Evolutionary conservation across 2,113 vertebrate species (phyloP).

Genomic region (Cricetomys ansorgei): DNA sequence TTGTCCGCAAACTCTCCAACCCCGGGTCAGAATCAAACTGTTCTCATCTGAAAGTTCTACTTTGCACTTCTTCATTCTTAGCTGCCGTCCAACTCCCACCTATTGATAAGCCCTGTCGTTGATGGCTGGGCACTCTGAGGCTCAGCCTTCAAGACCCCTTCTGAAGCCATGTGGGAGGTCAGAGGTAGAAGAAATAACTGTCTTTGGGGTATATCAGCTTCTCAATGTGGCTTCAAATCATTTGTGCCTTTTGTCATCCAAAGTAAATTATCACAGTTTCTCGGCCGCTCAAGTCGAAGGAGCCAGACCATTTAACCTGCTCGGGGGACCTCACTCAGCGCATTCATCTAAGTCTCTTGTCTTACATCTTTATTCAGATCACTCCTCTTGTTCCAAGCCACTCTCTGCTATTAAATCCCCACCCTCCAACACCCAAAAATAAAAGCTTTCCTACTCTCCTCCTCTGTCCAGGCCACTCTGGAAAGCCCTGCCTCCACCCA

Average conservation of each 20-base stretch:
- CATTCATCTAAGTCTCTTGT: not conserved
- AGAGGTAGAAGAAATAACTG: not conserved
- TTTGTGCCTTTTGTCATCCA: not conserved
- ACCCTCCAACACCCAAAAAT: too few relatives aligned
- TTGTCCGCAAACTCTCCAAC: not conserved
- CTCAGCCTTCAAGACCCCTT: not conserved
- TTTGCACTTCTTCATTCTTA: not conserved
- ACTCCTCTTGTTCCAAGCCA: not conserved
- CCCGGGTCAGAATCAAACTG: not conserved
- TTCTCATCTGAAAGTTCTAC: not conserved
- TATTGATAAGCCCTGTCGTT: not conserved
- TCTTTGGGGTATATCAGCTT: not conserved
- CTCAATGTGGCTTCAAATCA: not conserved
- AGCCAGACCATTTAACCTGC: not conserved
- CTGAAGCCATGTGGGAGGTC: not conserved
- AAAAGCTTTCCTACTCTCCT: not conserved
- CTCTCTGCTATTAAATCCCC: not conserved
- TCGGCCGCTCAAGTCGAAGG: not conserved
- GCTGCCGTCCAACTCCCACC: not conserved
- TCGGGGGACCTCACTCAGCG: not conserved
- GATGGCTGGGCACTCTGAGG: not conserved
- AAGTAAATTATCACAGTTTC: constrained; percentile 7
- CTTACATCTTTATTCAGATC: not conserved
- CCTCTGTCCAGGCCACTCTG: not conserved
- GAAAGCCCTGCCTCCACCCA: too few relatives aligned